Conservation (phyloP, 2,797 vertebrate species). For the Neosalanx taihuensis region DNA sequence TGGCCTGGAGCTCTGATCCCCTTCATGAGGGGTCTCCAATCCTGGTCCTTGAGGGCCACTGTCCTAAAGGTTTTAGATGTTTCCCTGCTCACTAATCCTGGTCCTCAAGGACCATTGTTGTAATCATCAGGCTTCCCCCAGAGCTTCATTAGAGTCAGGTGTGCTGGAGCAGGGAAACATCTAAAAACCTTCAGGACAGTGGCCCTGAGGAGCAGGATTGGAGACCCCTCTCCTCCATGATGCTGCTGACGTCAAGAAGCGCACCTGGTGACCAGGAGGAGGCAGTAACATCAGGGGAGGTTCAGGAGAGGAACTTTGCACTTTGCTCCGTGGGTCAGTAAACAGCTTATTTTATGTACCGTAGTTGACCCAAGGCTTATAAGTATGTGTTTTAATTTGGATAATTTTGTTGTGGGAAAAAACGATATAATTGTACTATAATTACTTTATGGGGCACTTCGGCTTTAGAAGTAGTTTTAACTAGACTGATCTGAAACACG, state of each 20-base stretch:
- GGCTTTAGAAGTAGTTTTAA: neutral
- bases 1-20: no score
- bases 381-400: neutral
- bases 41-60: no score
- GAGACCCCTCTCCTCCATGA: neutral
- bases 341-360: neutral
- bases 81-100: no score
- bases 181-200: neutral
- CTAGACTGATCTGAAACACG: constrained; percentile 5
- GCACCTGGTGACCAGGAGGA: constrained; percentile 64
- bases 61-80: no score
- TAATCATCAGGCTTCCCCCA: no score
- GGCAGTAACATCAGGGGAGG: constrained; percentile 6
- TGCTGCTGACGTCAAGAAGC: constrained; percentile 38
- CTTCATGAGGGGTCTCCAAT: no score
- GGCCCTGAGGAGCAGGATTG: no score
- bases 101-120: no score
- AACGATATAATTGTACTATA: neutral
- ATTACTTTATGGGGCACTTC: neutral
- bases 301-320: neutral
- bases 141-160: no score
- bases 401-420: no score
- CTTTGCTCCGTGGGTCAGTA: neutral
- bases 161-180: no score
- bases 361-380: neutral